These are phyloP conservation scores for Tragelaphus eurycerus DNA, from an alignment of 2,797 vertebrate species.

Conservation along the genomic window DNA sequence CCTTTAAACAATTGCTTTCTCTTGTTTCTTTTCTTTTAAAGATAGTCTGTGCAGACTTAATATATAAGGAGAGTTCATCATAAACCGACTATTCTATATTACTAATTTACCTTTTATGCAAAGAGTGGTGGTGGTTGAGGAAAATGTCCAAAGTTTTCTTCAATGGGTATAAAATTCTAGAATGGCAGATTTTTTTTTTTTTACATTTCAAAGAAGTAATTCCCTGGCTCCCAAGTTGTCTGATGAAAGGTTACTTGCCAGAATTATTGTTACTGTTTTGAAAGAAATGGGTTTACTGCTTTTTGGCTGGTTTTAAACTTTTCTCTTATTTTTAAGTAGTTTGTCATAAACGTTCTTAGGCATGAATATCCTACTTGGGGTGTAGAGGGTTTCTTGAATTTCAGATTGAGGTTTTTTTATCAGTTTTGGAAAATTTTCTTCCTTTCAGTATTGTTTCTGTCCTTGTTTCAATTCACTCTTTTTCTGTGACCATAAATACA, in stretches of 20 bases:
- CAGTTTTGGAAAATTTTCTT: not conserved
- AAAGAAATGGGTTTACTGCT: not conserved
- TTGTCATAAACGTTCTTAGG: not conserved
- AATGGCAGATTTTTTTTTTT: not conserved
- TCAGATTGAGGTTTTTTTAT: not conserved
- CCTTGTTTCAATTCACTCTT: not conserved
- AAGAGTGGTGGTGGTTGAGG: not conserved
- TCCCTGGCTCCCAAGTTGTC: not conserved
- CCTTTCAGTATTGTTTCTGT: not conserved
- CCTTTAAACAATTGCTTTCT: not conserved
- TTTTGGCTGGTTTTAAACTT: not conserved
- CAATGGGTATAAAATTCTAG: not conserved
- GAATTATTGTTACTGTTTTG: not conserved
- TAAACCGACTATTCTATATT: not conserved
- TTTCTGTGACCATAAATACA: not conserved
- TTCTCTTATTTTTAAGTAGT: not conserved
- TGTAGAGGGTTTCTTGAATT: not conserved
- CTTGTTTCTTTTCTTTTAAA: not conserved
- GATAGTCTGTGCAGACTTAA: not conserved
- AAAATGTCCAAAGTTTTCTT: not conserved
- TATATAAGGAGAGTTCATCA: not conserved
- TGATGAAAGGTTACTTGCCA: not conserved
- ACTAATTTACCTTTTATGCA: not conserved
- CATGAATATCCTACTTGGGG: not conserved
- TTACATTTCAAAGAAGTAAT: not conserved